Base-by-base conservation (phyloP, 30 jellyfish, hydroid and myxozoan species). In the Nemopilema nomurai region DNA sequence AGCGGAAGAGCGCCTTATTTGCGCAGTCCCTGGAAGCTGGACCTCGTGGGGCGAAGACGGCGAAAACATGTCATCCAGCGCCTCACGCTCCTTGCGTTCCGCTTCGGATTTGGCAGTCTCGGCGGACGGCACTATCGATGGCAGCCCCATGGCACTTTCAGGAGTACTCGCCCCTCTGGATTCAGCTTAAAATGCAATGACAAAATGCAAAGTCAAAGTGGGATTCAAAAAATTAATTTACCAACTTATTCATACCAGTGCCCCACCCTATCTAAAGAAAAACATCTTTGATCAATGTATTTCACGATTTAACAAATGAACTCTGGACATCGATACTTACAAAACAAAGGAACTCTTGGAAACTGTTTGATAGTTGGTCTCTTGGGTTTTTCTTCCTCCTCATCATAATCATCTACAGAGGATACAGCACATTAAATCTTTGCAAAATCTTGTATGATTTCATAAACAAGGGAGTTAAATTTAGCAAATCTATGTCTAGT, bases 111-210 rank as follows among this genome's bases (percentile, higher is more conserved):
- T 85, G 67, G 91, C 91, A 49, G 98, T 93, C 68, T 88, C 98
- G 24, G 98, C 98, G 41, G 94, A 89, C 50, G 98, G 98, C 66
- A 84, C 98, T 51, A 93, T 91, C 17, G 98, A 93, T 69, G 98
- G 98, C 64, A 93, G 71, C 17, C 96, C 85, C 89, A 81, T 80
- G 75, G 92, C 76, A 89, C 67, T 81, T 23, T 87, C 96, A 17
- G 96, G 96, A 0, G 96, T 87, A 4, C 76, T 77, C 28, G 81
- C 96, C 69, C 27, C 49, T 31, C 20, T 28, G 31, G 64, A 19
- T 27, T 83, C 91, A 83, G 91, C 91, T 83, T 76, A 81, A 21
- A 24, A 28, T 62, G 19, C 7, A 49, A 41, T 3, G 6, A 41
- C 57, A 6, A 41, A 41, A 41, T 41, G 6, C 6, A 41, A 6